Evolutionary conservation across 2,113 vertebrate genomes (phyloP), one percentile per base, ranked within the genome.

Genomic region (Elaphurus davidianus): DNA sequence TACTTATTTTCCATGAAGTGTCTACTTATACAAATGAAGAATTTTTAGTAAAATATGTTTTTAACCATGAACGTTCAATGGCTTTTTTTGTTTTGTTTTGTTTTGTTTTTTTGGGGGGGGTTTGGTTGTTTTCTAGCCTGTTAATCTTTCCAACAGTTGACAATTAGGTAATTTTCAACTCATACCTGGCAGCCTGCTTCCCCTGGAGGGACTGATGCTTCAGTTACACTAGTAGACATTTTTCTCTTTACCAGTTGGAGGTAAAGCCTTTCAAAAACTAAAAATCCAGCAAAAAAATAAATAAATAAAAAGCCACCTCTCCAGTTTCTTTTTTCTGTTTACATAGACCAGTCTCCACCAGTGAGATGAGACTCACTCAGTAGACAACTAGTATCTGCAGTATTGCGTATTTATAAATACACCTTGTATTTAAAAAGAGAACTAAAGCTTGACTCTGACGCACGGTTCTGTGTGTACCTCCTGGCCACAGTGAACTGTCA

Each of bases 21-120:
- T 99, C 99, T 98, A 98, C 97, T 95, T 99, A 98, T 98, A 98
- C 97, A 98, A 99, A 98, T 99, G 98, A 99, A 99, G 99, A 99
- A 98, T 64, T 99, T 99, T 98, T 89, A 98, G 98, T 99, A 97
- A 97, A 98, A 96, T 94, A 57, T 82, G 97, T 98, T 98, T 98
- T 97, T 98, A 97, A 98, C 96, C 98, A 97, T 98, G 98, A 98
- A 98, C 98, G 97, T 98, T 98, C 98, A 98, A 97, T 98, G 98
- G 98, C 98, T 99, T 98, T 21, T 82, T n/a, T 99, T 99, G 98
- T 79, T 50, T 13, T 50, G 47, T 50, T 50, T 79, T 47, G 43
- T 50, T 50, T 79, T 47, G 43, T 17, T 79, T 79, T 10, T 23
- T 6, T 23, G 67, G 67, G 21, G 60, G 4, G 14, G 14, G 97